Evolutionary conservation across 1,140 invertebrate genomes (phyloP), one percentile per base, ranked within the genome.

Genomic region (Choristoneura fumiferana): DNA sequence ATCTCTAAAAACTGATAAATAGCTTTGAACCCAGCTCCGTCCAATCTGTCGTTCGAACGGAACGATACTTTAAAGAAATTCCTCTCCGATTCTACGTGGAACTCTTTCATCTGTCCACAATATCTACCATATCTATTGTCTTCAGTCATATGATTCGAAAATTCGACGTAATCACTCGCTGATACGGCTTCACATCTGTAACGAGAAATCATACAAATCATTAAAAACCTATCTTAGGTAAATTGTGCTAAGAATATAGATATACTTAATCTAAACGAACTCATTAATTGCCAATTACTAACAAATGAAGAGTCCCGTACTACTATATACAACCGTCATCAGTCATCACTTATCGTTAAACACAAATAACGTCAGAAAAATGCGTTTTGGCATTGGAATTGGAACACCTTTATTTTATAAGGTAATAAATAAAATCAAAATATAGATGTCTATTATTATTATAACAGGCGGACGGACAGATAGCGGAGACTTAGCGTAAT

Each of bases 11-110:
- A 98, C 66, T 95, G 93, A 87, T 97, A 99, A 60, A 93, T 94
- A 0, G 97, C 97, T 76, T 96, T 95, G 84, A 99, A 99, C 43
- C 98, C 98, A 34, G 95, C 97, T 4, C 94, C 96, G 78, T 99
- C 98, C 59, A 98, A 94, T 49, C 96, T 92, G 78, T 97, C 96
- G 84, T 99, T 99, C 3, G 97, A 97, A 70, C 95, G 92, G 89
- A 99, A 98, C 4, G 97, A 97, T 9, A 99, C 95, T 67, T 97
- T 93, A 87, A 98, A 99, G 90, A 98, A 99, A 67, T 95, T 94
- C 38, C 94, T 92, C 76, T 98, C 97, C 9, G 97, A 98, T 63
- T 94, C 93, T 35, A 98, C 93, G 69, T 94, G 93, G 74, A 95
- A 95, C 69, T 94, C 93, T 64, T 93, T 93, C 76, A 93, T 87